These are phyloP conservation scores for Drosophila mayaguana DNA, from an alignment of 2,888 invertebrate genomes.

Conservation along the genomic window DNA sequence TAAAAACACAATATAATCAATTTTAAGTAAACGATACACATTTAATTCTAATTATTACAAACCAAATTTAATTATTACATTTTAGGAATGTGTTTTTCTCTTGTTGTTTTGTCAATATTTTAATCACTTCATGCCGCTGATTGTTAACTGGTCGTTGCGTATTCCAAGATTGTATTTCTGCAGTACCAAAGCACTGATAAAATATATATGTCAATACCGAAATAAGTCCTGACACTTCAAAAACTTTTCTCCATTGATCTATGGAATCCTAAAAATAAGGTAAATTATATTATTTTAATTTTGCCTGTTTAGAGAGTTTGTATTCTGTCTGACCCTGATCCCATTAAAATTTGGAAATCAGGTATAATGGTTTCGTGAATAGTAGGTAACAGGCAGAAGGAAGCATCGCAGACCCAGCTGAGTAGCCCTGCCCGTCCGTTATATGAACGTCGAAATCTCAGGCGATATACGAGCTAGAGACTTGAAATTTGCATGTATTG, in stretches of 20 bases:
- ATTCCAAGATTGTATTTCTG: constrained; percentile 10
- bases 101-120: background rate
- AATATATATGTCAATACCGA: constrained; percentile 2
- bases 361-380: too few species aligned
- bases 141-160: background rate
- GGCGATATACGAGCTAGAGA: too few species aligned
- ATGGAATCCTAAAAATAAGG: constrained; percentile 1
- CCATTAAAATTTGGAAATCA: too few species aligned
- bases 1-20: background rate
- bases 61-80: background rate
- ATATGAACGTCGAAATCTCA: too few species aligned
- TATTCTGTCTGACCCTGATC: too few species aligned
- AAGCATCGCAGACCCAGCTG: too few species aligned
- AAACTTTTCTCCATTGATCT: constrained; percentile 11
- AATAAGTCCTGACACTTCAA: constrained; percentile 10
- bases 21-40: background rate
- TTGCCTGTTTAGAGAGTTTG: too few species aligned
- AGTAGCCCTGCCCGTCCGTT: too few species aligned
- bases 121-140: background rate
- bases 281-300: too few species aligned
- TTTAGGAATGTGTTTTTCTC: constrained; percentile 1
- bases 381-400: too few species aligned
- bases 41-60: background rate
- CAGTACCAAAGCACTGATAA: constrained; percentile 11
- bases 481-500: too few species aligned